Conservation (phyloP, 2,888 invertebrate genomes). For the Orthonychiurus folsomi region DNA sequence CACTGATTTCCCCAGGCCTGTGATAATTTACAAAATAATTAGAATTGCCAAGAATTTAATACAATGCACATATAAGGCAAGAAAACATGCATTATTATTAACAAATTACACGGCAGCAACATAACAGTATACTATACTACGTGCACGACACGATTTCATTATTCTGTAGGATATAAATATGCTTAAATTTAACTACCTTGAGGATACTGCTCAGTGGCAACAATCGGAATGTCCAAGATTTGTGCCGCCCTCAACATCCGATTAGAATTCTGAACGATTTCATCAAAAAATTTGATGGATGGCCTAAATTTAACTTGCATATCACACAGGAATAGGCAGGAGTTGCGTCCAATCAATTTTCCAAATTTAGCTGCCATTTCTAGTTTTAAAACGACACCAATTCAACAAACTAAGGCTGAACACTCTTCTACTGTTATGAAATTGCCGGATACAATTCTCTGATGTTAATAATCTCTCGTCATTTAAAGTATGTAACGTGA, state of each 20-base stretch:
- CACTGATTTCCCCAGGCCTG: constrained; percentile 50
- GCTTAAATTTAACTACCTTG: constrained; percentile 44
- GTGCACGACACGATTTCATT: too few relatives aligned
- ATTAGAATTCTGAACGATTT: constrained; percentile 47
- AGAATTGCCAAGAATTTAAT: too few relatives aligned
- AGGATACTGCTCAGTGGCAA: constrained; percentile 55
- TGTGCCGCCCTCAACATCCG: constrained; percentile 48
- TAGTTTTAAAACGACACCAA: too few relatives aligned
- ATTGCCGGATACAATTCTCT: too few relatives aligned
- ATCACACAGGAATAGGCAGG: constrained; percentile 51
- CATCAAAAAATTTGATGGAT: constrained; percentile 48
- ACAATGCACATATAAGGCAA: too few relatives aligned
- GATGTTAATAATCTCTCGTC: too few relatives aligned
- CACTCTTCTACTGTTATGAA: too few relatives aligned
- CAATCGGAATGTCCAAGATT: constrained; percentile 49
- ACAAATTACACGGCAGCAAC: too few relatives aligned
- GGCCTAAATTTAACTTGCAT: constrained; percentile 53
- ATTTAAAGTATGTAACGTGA: too few relatives aligned
- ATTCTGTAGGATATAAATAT: too few relatives aligned
- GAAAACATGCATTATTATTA: constrained; percentile 2
- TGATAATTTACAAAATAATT: constrained; percentile 8
- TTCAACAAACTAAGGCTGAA: too few relatives aligned
- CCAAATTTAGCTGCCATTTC: constrained; percentile 42
- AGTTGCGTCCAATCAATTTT: constrained; percentile 44
- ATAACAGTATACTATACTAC: too few relatives aligned